A percentile compares a stretch with the other conserved stretches of the same genome.
These are phyloP conservation scores for Enteromius thamalakanensis DNA, from an alignment of 2,797 vertebrate species.

Conservation along the genomic window DNA sequence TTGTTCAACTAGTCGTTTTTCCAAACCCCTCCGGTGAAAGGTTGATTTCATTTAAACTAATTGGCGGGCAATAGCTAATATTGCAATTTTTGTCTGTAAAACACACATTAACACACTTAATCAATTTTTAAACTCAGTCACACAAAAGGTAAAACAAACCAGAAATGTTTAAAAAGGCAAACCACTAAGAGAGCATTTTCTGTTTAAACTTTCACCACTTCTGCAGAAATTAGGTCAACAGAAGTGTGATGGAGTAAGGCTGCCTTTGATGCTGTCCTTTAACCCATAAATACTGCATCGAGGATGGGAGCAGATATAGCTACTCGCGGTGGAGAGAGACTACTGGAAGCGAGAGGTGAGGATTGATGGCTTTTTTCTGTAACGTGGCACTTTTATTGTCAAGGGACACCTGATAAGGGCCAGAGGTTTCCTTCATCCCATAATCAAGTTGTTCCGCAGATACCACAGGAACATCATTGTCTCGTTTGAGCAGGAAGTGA, in stretches of 20 bases:
- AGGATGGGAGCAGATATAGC: slow-evolving; percentile 45
- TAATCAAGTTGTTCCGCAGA: slow-evolving; percentile 41
- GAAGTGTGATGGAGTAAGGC: slow-evolving; percentile 49
- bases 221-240: slow-evolving; percentile 56
- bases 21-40: no score
- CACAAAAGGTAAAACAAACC: not conserved
- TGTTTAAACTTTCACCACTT: slow-evolving; percentile 1
- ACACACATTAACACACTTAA: not conserved
- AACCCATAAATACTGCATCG: slow-evolving; percentile 53
- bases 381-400: slow-evolving; percentile 18
- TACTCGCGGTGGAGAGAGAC: slow-evolving; percentile 34
- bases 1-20: no score
- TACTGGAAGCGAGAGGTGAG: slow-evolving; percentile 27
- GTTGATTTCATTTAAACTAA: no score
- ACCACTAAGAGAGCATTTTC: not conserved
- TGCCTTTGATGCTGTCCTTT: slow-evolving; percentile 44
- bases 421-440: slow-evolving; percentile 27
- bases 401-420: slow-evolving; percentile 23
- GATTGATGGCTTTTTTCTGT: slow-evolving; percentile 40
- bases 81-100: slow-evolving; percentile 12
- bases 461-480: not conserved
- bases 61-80: not conserved
- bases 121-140: not conserved
- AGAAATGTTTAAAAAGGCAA: not conserved
- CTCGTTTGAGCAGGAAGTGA: not conserved